Percentiles rank a stretch among this genome's conserved stretches.
Evolutionary conservation across 2,797 vertebrate genomes (phyloP).

Genomic region (Furcifer pardalis): DNA sequence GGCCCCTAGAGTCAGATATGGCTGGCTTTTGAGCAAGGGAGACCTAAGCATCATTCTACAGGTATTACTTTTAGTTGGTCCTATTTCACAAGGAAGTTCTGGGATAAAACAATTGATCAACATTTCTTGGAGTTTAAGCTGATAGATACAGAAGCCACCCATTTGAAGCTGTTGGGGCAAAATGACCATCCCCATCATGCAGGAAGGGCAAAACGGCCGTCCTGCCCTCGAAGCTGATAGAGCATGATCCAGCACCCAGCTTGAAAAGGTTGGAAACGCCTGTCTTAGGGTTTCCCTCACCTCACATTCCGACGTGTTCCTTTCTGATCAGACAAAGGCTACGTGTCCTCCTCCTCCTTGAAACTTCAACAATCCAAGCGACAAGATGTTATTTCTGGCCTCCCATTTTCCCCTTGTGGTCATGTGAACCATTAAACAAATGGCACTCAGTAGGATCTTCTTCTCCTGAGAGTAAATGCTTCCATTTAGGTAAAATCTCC

Average conservation of each 20-base stretch:
- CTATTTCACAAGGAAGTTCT: background rate
- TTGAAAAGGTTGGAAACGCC: no score
- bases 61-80: no score
- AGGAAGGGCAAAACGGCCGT: no score
- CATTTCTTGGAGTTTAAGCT: background rate
- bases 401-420: slow-evolving; percentile 62
- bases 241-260: no score
- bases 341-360: slow-evolving; percentile 63
- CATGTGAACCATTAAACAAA: slow-evolving; percentile 80
- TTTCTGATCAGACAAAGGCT: slow-evolving; percentile 37
- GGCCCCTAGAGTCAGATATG: no score
- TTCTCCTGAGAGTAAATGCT: slow-evolving; percentile 71
- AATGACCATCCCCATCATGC: no score
- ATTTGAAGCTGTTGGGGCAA: no score
- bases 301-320: background rate
- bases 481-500: slow-evolving; percentile 78
- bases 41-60: no score
- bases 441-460: slow-evolving; percentile 74
- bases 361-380: slow-evolving; percentile 63
- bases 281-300: background rate
- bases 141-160: background rate
- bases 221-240: no score
- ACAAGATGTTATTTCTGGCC: slow-evolving; percentile 66
- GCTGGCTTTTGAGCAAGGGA: no score
- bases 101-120: background rate